A percentile compares a stretch with the other conserved stretches of the same genome.
These are phyloP conservation scores for Polyommatus icarus DNA, from an alignment of 2,888 invertebrate genomes.

Conservation along the genomic window DNA sequence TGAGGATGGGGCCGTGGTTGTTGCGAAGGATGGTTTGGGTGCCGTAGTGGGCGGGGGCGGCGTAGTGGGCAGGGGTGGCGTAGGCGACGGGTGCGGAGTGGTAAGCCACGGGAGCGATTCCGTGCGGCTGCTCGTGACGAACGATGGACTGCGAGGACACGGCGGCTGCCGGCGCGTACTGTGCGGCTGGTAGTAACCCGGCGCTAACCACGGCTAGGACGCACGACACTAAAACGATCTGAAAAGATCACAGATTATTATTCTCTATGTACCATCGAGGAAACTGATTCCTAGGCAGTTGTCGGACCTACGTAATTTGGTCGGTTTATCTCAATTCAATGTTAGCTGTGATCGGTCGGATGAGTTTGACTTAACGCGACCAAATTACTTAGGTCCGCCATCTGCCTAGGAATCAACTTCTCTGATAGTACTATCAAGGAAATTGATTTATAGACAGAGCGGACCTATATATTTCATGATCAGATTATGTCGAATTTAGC, in stretches of 20 bases:
- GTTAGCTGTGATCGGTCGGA: too few relatives aligned
- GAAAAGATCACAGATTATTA: slow-evolving; percentile 11
- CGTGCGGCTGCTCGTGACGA: slow-evolving; percentile 53
- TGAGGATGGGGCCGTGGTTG: slow-evolving; percentile 50
- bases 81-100: slow-evolving; percentile 51
- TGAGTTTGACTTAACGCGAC: background rate
- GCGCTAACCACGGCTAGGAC: slow-evolving; percentile 59
- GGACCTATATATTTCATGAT: too few relatives aligned
- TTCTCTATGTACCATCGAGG: background rate
- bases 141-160: slow-evolving; percentile 65
- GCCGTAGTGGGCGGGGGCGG: slow-evolving; percentile 46
- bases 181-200: slow-evolving; percentile 58
- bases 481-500: too few relatives aligned
- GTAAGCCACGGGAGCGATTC: slow-evolving; percentile 48
- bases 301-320: too few relatives aligned
- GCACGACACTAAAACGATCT: slow-evolving; percentile 58
- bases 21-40: background rate
- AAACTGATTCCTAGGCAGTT: background rate
- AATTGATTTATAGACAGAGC: too few relatives aligned
- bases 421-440: too few relatives aligned
- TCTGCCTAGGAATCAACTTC: too few relatives aligned
- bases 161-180: slow-evolving; percentile 56
- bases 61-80: slow-evolving; percentile 40
- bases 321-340: too few relatives aligned
- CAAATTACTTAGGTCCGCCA: background rate